Evolutionary conservation across 2,113 vertebrate species (phyloP).

Genomic region (Silurus meridionalis): DNA sequence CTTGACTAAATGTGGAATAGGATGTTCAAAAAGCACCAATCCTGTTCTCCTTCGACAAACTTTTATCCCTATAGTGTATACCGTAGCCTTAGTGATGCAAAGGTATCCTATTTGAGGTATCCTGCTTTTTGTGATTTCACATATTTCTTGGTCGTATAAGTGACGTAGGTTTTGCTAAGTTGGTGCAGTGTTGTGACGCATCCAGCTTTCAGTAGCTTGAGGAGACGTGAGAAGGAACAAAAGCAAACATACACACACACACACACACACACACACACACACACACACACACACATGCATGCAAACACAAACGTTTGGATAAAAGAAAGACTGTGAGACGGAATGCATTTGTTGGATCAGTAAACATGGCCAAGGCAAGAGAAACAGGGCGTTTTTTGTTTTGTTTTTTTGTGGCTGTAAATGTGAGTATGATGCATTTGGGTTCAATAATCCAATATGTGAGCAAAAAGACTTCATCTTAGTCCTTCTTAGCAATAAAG

Average conservation of each 20-base stretch:
- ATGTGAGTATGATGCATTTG: not conserved
- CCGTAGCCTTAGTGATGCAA: not conserved
- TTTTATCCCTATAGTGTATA: too few relatives aligned
- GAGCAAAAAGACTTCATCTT: not conserved
- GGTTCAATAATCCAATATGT: conserved; percentile 35
- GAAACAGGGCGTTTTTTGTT: not conserved
- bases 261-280: conserved; percentile 41
- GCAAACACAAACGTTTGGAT: not conserved
- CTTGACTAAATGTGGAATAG: too few relatives aligned
- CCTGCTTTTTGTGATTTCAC: conserved; percentile 21
- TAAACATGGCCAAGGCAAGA: not conserved
- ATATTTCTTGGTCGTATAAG: conserved; percentile 27
- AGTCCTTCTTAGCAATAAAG: not conserved
- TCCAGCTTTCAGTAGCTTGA: conserved; percentile 4
- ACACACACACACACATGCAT: conserved; percentile 31
- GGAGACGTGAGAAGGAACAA: conserved; percentile 8
- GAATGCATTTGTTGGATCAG: not conserved
- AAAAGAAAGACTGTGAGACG: too few relatives aligned
- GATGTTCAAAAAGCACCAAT: too few relatives aligned
- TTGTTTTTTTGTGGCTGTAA: not conserved
- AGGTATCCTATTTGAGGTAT: conserved; percentile 17
- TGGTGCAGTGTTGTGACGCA: conserved; percentile 12
- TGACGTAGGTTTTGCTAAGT: conserved; percentile 34
- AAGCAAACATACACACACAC: conserved; percentile 46
- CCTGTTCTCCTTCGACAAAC: too few relatives aligned